These are phyloP conservation scores for Notolabrus celidotus DNA, from an alignment of 2,797 vertebrate genomes.

Conservation along the genomic window DNA sequence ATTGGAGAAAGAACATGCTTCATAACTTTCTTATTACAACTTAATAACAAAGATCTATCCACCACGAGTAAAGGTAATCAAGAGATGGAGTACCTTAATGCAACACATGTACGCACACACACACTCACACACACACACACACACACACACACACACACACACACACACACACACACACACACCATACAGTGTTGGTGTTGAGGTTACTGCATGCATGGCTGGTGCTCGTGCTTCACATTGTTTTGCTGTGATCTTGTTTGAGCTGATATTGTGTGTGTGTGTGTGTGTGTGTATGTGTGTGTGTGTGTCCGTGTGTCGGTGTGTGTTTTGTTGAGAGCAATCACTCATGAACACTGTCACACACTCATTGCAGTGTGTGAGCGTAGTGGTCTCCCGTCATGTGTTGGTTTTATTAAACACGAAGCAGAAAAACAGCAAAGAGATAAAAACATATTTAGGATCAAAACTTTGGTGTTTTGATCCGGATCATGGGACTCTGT, in stretches of 20 bases:
- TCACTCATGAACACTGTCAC: constrained; percentile 4
- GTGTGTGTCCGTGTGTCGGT: background rate
- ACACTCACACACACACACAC: background rate
- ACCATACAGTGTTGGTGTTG: constrained; percentile 9
- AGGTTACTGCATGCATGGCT: constrained; percentile 46
- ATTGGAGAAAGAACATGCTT: too few species aligned
- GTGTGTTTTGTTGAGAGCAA: background rate
- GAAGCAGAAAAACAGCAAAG: too few species aligned
- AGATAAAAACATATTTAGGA: too few species aligned
- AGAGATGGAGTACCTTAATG: too few species aligned
- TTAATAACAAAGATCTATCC: too few species aligned
- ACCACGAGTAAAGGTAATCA: too few species aligned
- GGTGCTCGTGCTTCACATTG: constrained; percentile 23
- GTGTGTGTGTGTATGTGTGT: background rate
- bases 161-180: background rate
- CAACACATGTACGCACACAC: background rate
- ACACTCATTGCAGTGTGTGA: constrained; percentile 4
- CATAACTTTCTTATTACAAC: too few species aligned
- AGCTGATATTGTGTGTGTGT: constrained; percentile 3
- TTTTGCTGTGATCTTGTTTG: constrained; percentile 27
- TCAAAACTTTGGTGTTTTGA: too few species aligned
- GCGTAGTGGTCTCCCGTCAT: constrained; percentile 30
- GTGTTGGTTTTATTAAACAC: too few species aligned
- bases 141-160: background rate
- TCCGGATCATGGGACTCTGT: too few species aligned